Evolutionary conservation across 2,888 invertebrate genomes (phyloP), one percentile per base, ranked within the genome.

Genomic region (Troides helena): DNA sequence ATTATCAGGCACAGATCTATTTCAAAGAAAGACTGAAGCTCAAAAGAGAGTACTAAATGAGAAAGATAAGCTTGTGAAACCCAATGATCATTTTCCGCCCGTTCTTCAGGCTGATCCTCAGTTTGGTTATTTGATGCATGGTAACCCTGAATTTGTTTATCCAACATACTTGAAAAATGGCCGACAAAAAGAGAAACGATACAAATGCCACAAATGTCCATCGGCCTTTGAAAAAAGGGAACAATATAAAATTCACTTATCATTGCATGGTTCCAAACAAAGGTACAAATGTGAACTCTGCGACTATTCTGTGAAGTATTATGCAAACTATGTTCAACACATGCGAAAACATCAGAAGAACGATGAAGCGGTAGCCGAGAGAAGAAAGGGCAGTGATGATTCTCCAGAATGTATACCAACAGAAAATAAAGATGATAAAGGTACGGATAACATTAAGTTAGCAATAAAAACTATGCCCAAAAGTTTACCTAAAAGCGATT

Each of bases 251-350:
- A 95, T 96, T 39, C 98, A 98, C 86, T 87, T 96, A 76, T 95
- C 95, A 23, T 88, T 97, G 61, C 98, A 98, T 81, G 97, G 97
- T 5, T 96, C 97, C 0, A 95, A 96, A 78, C 97, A 97, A 84
- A 94, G 96, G 72, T 97, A 96, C 84, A 95, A 95, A 76, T 98
- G 98, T 88, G 95, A 96, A 77, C 93, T 95, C 60, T 98, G 98
- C 85, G 97, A 98, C 87, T 97, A 97, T 86, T 96, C 97, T 2
- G 97, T 97, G 0, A 96, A 97, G 78, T 97, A 97, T 83, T 96
- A 96, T 78, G 97, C 97, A 1, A 96, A 97, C 82, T 96, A 96
- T 77, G 95, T 95, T 56, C 97, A 97, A 82, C 98, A 98, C 81
- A 92, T 95, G 88, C 95, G 95, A 72, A 96, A 97, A 80, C 97